These are phyloP conservation scores for Buphagus erythrorhynchus DNA, from an alignment of 2,797 vertebrate species.

Conservation along the genomic window DNA sequence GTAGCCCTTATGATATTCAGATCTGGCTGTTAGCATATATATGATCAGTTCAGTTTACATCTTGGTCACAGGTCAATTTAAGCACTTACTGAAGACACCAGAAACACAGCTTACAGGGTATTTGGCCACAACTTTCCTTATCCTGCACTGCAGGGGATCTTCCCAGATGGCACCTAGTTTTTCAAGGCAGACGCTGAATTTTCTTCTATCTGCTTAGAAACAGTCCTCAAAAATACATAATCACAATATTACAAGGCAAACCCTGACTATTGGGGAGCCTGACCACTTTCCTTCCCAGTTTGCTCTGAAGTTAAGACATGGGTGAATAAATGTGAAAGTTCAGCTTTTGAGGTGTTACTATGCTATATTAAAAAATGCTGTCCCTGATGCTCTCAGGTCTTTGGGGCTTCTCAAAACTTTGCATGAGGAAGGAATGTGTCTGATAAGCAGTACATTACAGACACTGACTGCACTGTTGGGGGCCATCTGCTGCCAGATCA, in stretches of 20 bases:
- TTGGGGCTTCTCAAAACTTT: background rate
- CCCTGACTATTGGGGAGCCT: background rate
- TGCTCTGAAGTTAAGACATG: background rate
- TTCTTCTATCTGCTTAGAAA: background rate
- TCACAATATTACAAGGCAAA: background rate
- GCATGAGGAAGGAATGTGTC: accelerated
- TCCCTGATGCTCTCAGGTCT: background rate
- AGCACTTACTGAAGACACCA: background rate
- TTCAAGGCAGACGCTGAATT: background rate
- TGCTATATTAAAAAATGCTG: background rate
- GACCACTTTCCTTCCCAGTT: background rate
- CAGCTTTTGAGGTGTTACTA: background rate
- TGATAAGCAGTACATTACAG: background rate
- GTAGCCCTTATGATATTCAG: background rate
- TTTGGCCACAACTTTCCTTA: background rate
- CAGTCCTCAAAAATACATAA: background rate
- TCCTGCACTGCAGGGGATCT: background rate
- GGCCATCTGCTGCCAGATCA: background rate
- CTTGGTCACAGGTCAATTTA: background rate
- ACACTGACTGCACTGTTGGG: background rate
- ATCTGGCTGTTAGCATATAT: background rate
- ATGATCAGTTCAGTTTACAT: background rate
- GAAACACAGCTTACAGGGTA: accelerated
- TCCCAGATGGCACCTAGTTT: background rate
- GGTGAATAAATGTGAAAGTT: background rate